Percentiles rank a stretch among this genome's conserved stretches.
These are phyloP conservation scores for Leptopilina drosophilae DNA, from an alignment of 2,888 invertebrate genomes.

Conservation along the genomic window DNA sequence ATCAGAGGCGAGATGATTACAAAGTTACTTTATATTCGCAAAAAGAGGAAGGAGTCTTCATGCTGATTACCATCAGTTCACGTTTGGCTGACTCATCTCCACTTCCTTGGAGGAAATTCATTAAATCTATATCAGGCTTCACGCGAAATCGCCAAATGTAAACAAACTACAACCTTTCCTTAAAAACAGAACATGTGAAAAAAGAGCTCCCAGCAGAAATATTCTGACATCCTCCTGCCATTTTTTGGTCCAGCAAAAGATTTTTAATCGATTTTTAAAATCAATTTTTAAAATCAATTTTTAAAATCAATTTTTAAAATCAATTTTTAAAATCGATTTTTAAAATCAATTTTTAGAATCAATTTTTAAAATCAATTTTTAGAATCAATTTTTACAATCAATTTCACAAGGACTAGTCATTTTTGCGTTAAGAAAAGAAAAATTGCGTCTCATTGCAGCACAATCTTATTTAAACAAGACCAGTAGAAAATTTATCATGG, in stretches of 20 bases:
- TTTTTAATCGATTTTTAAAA: no score
- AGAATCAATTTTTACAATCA: no score
- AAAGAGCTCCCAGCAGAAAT: neutral
- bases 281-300: no score
- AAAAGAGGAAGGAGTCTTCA: slow-evolving; percentile 34
- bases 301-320: no score
- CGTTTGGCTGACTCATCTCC: slow-evolving; percentile 30
- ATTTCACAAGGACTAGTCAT: no score
- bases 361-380: no score
- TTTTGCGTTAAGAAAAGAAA: no score
- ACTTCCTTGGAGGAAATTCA: slow-evolving; percentile 37
- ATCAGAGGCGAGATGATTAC: slow-evolving; percentile 32
- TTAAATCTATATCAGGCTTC: slow-evolving; percentile 21
- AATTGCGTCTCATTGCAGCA: no score
- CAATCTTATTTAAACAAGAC: neutral
- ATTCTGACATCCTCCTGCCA: no score
- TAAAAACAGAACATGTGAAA: neutral
- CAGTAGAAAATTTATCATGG: neutral
- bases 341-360: no score
- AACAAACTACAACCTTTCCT: neutral
- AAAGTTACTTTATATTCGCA: slow-evolving; percentile 30
- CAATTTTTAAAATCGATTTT: no score
- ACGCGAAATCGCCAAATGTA: neutral
- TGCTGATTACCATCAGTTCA: slow-evolving; percentile 19
- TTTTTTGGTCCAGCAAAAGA: no score